Percentiles rank a stretch among this genome's conserved stretches.
These are phyloP conservation scores for Diplodus puntazzo DNA, from an alignment of 2,797 vertebrate genomes.

Conservation along the genomic window DNA sequence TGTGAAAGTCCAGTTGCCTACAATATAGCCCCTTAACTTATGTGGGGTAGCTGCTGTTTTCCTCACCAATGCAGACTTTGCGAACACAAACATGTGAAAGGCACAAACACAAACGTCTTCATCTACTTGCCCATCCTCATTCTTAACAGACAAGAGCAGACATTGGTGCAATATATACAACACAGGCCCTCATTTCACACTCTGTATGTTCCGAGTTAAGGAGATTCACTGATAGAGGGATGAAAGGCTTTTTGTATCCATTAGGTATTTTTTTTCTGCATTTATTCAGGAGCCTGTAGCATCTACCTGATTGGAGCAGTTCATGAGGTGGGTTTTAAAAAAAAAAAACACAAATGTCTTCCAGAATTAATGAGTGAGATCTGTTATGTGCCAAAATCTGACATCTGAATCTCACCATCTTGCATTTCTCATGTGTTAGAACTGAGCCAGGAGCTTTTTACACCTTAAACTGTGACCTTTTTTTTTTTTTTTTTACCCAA, in stretches of 20 bases:
- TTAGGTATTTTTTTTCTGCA: background rate
- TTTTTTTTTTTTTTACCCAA: conserved; percentile 9
- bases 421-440: background rate
- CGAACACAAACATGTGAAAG: no score
- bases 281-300: background rate
- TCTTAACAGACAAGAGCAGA: background rate
- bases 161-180: background rate
- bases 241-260: background rate
- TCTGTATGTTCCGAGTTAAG: background rate
- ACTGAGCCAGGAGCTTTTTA: conserved; percentile 29
- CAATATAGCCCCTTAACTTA: no score
- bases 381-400: background rate
- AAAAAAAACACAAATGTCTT: background rate
- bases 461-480: conserved; percentile 41
- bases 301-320: background rate
- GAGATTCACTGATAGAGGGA: background rate
- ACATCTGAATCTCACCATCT: conserved; percentile 1
- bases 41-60: no score
- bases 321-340: background rate
- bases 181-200: no score
- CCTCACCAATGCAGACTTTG: no score
- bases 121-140: no score
- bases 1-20: no score
- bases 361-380: background rate
- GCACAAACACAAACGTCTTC: no score